phyloP scores from a whole-genome alignment of 2,797 vertebrate species.

The Amniataba percoides region DNA sequence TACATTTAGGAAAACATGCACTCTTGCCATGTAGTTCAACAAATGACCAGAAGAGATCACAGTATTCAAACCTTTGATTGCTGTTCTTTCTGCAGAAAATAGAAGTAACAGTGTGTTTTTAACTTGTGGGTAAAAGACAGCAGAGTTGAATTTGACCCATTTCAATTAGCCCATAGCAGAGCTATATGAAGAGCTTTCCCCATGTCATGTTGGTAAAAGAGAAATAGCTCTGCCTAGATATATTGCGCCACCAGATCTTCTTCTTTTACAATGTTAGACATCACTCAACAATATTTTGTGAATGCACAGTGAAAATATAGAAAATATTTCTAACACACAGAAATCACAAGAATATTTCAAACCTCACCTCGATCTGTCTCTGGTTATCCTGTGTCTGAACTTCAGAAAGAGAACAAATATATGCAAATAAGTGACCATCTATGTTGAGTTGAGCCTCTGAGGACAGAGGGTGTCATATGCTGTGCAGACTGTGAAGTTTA shows the following conservation, averaged over 20 bases:
- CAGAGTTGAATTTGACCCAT: background rate
- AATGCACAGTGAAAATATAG: background rate
- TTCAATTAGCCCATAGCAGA: background rate
- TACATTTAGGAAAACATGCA: background rate
- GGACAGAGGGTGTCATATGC: too few relatives aligned
- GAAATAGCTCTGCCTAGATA: background rate
- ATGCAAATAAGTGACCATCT: background rate
- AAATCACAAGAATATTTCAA: background rate
- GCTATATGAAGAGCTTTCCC: background rate
- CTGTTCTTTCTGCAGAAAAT: background rate
- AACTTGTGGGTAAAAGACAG: background rate
- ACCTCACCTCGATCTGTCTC: background rate
- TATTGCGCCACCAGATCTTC: background rate
- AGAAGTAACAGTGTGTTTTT: too few relatives aligned
- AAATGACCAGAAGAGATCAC: slow-evolving; percentile 68
- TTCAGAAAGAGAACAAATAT: background rate
- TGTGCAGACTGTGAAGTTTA: too few relatives aligned
- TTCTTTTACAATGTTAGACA: background rate
- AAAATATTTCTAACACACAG: background rate
- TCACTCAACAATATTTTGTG: background rate
- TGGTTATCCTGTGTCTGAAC: background rate
- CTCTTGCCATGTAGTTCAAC: slow-evolving; percentile 52
- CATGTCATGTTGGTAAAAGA: background rate
- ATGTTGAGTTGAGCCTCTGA: background rate
- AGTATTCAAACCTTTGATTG: slow-evolving; percentile 57